These are phyloP conservation scores for Manis crassicaudata DNA, from an alignment of 2,797 vertebrate genomes.

Conservation along the genomic window DNA sequence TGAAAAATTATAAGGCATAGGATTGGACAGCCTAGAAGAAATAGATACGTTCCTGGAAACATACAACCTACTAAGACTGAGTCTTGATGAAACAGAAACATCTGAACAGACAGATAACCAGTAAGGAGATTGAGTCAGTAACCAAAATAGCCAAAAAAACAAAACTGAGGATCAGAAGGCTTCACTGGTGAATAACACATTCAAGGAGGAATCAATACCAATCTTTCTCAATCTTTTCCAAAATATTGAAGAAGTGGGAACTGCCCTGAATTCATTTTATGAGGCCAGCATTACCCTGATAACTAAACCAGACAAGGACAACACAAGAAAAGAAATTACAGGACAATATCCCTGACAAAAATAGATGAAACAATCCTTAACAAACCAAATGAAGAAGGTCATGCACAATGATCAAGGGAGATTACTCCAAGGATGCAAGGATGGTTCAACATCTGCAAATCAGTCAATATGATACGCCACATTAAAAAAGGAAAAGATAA, in stretches of 20 bases:
- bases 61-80: background rate
- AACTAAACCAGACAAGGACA: background rate
- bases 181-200: background rate
- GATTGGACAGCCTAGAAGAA: background rate
- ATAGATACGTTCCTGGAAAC: background rate
- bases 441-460: too few relatives aligned
- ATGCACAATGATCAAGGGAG: too few relatives aligned
- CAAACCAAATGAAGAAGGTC: too few relatives aligned
- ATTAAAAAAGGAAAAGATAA: too few relatives aligned
- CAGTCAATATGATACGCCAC: too few relatives aligned
- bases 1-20: background rate
- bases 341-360: too few relatives aligned
- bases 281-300: background rate
- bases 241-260: background rate
- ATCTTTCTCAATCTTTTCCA: background rate
- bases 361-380: too few relatives aligned
- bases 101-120: background rate
- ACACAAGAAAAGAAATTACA: background rate
- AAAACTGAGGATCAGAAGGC: background rate
- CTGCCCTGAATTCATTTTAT: background rate
- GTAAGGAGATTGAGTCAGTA: background rate
- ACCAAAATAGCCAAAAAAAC: background rate
- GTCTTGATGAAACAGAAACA: background rate
- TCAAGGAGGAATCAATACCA: background rate
- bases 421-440: too few relatives aligned